Evolutionary conservation across 2,113 vertebrate genomes (phyloP).

Genomic region (Poecilia latipinna): DNA sequence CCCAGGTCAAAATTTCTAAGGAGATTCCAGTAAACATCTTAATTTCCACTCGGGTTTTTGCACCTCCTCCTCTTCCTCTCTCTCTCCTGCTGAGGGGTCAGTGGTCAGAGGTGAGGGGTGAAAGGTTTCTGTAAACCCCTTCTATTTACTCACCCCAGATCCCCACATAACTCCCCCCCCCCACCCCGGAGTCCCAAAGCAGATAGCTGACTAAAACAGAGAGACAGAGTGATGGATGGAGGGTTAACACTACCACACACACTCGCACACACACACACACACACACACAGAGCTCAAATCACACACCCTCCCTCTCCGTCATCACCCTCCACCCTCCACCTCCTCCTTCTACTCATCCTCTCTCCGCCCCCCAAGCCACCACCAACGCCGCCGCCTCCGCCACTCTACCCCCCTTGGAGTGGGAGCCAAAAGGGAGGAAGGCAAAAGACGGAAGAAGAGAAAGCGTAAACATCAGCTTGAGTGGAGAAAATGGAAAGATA

Average conservation of each 20-base stretch:
- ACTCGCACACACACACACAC: constrained; percentile 39
- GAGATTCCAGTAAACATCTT: constrained; percentile 42
- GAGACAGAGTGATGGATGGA: constrained; percentile 76
- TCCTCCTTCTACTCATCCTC: constrained; percentile 18
- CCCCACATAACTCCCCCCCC: constrained; percentile 7
- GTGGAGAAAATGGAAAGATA: constrained; percentile 55
- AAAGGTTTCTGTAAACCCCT: constrained; percentile 65
- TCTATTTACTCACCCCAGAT: neutral
- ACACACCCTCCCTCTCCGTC: constrained; percentile 38
- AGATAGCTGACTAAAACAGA: constrained; percentile 55
- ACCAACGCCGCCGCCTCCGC: constrained; percentile 9
- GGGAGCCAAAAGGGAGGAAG: constrained; percentile 42
- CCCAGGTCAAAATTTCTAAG: constrained; percentile 9
- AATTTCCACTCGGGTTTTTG: constrained; percentile 49
- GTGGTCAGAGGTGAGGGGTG: constrained; percentile 64
- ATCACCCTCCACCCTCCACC: constrained; percentile 46
- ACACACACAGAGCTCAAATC: constrained; percentile 43
- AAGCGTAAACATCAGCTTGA: constrained; percentile 47
- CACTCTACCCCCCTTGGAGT: constrained; percentile 32
- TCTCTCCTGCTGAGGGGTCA: constrained; percentile 28
- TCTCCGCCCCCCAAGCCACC: neutral
- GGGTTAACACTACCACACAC: constrained; percentile 49
- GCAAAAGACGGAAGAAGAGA: constrained; percentile 47
- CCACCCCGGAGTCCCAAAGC: constrained; percentile 31
- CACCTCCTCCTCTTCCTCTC: neutral